These are phyloP conservation scores for Drosophila baimaii DNA, from an alignment of 1,140 invertebrate genomes.

Conservation along the genomic window DNA sequence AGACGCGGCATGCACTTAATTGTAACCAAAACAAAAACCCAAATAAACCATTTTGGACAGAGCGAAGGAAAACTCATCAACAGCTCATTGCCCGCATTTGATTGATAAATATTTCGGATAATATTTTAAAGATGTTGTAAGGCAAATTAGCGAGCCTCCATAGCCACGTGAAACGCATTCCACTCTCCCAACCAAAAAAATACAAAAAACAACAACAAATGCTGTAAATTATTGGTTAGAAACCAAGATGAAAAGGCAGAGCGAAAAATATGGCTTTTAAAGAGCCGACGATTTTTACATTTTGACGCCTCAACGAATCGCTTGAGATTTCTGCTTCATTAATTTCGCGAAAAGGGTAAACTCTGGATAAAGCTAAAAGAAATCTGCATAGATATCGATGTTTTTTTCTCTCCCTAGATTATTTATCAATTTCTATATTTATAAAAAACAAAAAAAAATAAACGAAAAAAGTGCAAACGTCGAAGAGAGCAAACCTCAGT, in stretches of 20 bases:
- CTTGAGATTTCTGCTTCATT: constrained; percentile 40
- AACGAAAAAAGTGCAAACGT: constrained; percentile 17
- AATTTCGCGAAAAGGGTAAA: constrained; percentile 30
- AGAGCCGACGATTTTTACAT: constrained; percentile 49
- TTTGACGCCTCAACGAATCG: constrained; percentile 58
- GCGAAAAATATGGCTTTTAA: constrained; percentile 55
- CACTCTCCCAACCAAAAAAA: constrained; percentile 33
- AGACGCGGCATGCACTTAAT: constrained; percentile 58
- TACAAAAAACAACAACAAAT: no score
- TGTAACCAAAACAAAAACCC: constrained; percentile 37
- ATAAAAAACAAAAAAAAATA: constrained; percentile 5
- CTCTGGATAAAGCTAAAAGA: constrained; percentile 21
- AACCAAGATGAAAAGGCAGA: constrained; percentile 35
- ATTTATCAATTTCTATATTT: constrained; percentile 63
- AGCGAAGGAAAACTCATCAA: constrained; percentile 23
- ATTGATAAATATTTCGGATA: constrained; percentile 52
- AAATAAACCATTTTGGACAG: constrained; percentile 21
- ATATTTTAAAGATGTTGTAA: constrained; percentile 48
- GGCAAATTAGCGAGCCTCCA: constrained; percentile 45
- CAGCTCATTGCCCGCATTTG: constrained; percentile 55
- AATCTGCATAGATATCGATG: constrained; percentile 66
- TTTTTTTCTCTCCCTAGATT: constrained; percentile 41
- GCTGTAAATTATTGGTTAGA: constrained; percentile 32
- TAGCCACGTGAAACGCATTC: constrained; percentile 29
- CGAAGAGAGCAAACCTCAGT: constrained; percentile 17